Conservation (phyloP, 2,113 vertebrate species). For the cattle (Bos taurus) region ARS-UCD2.0 NC_037356.1:8624001-8624500, state of each 20-base stretch:
- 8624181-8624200: not conserved
- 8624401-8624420: not conserved
- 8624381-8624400: not conserved
- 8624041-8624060: slow-evolving; percentile 49
- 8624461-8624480: not conserved
- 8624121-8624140: slow-evolving; percentile 64
- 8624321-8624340: not conserved
- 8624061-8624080: slow-evolving; percentile 35
- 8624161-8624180: not conserved
- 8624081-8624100: slow-evolving; percentile 37
- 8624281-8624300: not conserved
- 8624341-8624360: not conserved
- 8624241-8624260: not conserved
- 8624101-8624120: slow-evolving; percentile 73
- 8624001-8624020: not conserved
- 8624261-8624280: not conserved
- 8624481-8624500: slow-evolving; percentile 12
- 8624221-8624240: not conserved
- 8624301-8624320: not conserved
- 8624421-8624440: not conserved
- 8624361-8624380: not conserved
- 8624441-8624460: not conserved
- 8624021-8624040: not conserved
- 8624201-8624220: not conserved
- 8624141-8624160: not conserved